Evolutionary conservation across 2,797 vertebrate species (phyloP), one percentile per base, ranked within the genome.

Genomic region (Eidolon dupreanum): DNA sequence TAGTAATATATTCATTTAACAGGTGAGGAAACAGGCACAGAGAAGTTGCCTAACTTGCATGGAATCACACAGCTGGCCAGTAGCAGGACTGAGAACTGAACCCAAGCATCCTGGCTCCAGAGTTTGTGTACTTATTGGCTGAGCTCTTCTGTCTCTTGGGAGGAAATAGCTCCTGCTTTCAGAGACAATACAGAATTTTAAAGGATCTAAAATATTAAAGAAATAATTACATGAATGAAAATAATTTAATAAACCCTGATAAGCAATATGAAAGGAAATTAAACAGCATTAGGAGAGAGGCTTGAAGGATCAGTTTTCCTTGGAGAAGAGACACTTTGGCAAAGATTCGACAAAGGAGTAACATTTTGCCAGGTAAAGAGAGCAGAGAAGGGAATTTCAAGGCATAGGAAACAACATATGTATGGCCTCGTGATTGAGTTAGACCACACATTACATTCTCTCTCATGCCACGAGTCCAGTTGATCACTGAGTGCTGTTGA

Each of bases 191-290:
- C 24, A 53, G 26, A 41, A 53, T 88, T 78, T 77, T 88, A 38
- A 36, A 59, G 43, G 43, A 70, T 6, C 65, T 82, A 68, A 82
- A 93, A 73, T 93, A 94, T 90, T 88, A 88, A 93, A 81, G 31
- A 81, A 90, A 73, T 63, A 86, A 59, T 90, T 81, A 24, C n/a
- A 24, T 65, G 55, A 93, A 89, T 90, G 38, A 70, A 16, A 61
- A 74, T 74, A 78, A 36, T 38, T 13, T 65, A 85, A 53, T 70
- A 86, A 78, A 90, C 41, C 66, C 4, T 66, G 26, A 53, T 65
- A 78, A 96, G 82, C 31, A 41, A 74, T 81, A 55, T 11, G 46
- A 88, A 84, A 71, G 68, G 51, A 94, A 96, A 93, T 90, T 79
- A 86, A 94, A 33, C 33, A 93, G 26, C 85, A 96, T 94, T 92